A percentile compares a stretch with the other conserved stretches of the same genome.
Evolutionary conservation across 1,140 invertebrate genomes (phyloP).

Genomic region (Camponotus pennsylvanicus): DNA sequence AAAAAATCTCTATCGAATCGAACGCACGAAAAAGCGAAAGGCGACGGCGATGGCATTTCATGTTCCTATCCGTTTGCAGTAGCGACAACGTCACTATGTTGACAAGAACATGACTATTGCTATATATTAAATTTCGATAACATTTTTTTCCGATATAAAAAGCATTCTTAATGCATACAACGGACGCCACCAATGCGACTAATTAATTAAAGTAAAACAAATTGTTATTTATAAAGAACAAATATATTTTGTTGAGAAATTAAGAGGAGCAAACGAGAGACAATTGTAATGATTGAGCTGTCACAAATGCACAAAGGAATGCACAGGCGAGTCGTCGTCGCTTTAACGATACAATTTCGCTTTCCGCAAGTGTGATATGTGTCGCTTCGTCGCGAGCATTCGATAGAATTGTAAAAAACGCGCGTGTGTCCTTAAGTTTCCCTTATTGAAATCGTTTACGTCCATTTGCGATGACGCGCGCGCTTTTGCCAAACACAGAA

Average conservation of each 20-base stretch:
- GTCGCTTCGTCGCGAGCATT: conserved; percentile 15
- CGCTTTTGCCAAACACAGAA: conserved; percentile 7
- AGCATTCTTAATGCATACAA: not conserved
- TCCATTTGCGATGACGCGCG: not conserved
- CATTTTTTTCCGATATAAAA: conserved; percentile 9
- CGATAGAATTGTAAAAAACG: conserved; percentile 30
- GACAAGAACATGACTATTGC: not conserved
- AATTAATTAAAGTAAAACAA: not conserved
- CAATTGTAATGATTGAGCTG: conserved; percentile 16
- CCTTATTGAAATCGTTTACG: not conserved
- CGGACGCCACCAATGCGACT: not conserved
- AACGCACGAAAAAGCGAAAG: not conserved
- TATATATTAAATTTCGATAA: conserved; percentile 18
- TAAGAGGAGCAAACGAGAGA: too few species aligned
- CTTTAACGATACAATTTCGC: conserved; percentile 9
- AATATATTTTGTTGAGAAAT: not conserved
- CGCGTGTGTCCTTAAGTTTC: not conserved
- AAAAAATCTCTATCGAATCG: conserved; percentile 6
- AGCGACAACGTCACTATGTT: not conserved
- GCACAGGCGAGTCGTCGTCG: conserved; percentile 19
- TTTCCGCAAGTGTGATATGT: not conserved
- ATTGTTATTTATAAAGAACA: not conserved
- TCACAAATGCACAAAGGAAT: conserved; percentile 47
- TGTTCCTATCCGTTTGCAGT: conserved; percentile 4
- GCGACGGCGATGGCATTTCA: conserved; percentile 2